Evolutionary conservation across 1,140 invertebrate species (phyloP).

Genomic region (Drosophila oshimai): DNA sequence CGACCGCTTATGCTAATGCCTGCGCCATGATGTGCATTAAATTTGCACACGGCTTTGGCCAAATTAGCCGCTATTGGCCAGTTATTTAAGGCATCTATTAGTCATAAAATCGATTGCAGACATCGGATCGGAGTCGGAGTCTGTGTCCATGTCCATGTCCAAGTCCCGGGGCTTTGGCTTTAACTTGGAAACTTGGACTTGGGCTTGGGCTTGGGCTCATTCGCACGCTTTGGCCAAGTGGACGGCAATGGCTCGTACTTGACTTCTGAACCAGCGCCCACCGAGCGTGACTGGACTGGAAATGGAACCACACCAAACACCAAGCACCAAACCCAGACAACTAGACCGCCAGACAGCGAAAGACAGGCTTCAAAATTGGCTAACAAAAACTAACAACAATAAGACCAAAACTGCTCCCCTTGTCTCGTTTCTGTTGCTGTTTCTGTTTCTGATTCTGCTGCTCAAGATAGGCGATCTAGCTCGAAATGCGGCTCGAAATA

Average conservation of each 20-base stretch:
- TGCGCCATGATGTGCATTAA: slow-evolving; percentile 52
- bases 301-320: slow-evolving; percentile 30
- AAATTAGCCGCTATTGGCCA: slow-evolving; percentile 64
- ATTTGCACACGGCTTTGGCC: slow-evolving; percentile 64
- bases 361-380: slow-evolving; percentile 53
- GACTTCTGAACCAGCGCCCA: slow-evolving; percentile 78
- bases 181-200: neutral
- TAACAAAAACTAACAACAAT: slow-evolving; percentile 75
- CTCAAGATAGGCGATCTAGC: slow-evolving; percentile 70
- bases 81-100: slow-evolving; percentile 77
- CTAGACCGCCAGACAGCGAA: slow-evolving; percentile 40
- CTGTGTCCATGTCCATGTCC: slow-evolving; percentile 8
- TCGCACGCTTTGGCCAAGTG: slow-evolving; percentile 69
- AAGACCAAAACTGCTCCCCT: slow-evolving; percentile 55
- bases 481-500: slow-evolving; percentile 57
- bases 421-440: slow-evolving; percentile 1
- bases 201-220: slow-evolving; percentile 48
- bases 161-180: neutral
- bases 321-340: slow-evolving; percentile 5
- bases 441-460: slow-evolving; percentile 53
- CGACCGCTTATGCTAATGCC: slow-evolving; percentile 54
- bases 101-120: slow-evolving; percentile 63
- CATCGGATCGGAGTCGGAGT: too few species aligned
- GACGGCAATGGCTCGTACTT: slow-evolving; percentile 63
- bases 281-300: slow-evolving; percentile 75